Base-by-base conservation (phyloP, 2,113 vertebrate genomes). In the Larimichthys crocea region DNA sequence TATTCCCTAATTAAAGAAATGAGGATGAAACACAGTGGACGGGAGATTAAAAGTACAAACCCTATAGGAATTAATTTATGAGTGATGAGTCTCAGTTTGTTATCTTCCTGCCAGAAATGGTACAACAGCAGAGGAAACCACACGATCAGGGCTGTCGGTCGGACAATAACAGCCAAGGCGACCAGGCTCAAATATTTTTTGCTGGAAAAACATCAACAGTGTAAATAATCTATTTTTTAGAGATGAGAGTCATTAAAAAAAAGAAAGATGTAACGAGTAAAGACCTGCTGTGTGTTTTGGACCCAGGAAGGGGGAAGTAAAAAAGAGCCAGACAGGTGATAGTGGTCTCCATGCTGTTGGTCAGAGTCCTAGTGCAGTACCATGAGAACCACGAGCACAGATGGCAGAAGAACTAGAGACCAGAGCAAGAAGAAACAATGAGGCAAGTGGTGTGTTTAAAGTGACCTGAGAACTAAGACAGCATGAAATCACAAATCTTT, bases 351-450 rank as follows among this genome's bases (percentile, higher is more conserved):
- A 94, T 96, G 90, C 96, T 98, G 96, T 99, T 99, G 68, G 96
- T 97, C 73, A 99, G 94, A 63, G 98, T 99, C 89, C 98, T 94
- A 75, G 97, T 99, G 85, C 97, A 98, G 90, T 96, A 99, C 98
- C 98, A 99, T 0, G 97, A 97, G 90, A 99, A 99, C 98, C 98
- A 99, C 42, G 98, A 99, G 67, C 96, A 97, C 78, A 99, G 77
- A 86, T 99, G 98, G 91, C 97, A 97, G 88, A 99, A 96, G 74
- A 95, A 97, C 98, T 99, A 29, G 2, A 76, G 42, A 48, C 10
- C 46, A 49, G 31, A 31, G 49, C 17, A 48, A 50, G 8, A 14
- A 46, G 50, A 35, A n/a, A 16, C 31, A 16, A 3, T 4, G 48
- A 52, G 14, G 50, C 31, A 44, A 10, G 26, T 42, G 2, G 11